Base-by-base conservation (phyloP, 37 sponge, comb jelly and placozoan genomes). In the Tethya wilhelma region DNA sequence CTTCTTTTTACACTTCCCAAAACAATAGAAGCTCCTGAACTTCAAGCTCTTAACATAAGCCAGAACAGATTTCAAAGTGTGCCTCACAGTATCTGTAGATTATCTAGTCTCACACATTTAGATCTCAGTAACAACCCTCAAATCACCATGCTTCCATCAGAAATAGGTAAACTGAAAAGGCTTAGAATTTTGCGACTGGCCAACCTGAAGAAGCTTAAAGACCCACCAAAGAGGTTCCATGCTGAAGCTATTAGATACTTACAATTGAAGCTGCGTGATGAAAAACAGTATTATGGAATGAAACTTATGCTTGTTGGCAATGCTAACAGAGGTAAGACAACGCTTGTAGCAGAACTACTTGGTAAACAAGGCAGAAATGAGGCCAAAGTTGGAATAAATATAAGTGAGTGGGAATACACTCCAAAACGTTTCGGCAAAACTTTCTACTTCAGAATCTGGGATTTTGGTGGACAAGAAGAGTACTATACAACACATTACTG, bases 401-500 rank as follows among this genome's bases (percentile, higher is more conserved):
- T 98, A 23, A 95, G 90, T 56, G 94, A 95, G 64, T 93, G 94
- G 91, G 26, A 44, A 33, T 91, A 66, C 83, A 73, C 33, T 5
- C 93, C 93, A 0, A 59, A 73, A 31, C 57, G 76, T 19, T 80
- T 86, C 0, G 68, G 56, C 38, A 65, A 84, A 44, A 57, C 53
- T 28, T 89, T 93, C 43, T 71, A 72, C 34, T 97, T 97, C 72
- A 91, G 92, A 64, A 94, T 93, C 33, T 97, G 97, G 97, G 97
- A 97, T 66, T 94, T 97, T 80, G 97, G 95, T 44, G 97, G 97
- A 0, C 95, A 94, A 74, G 89, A 93, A 65, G 97, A 93, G 76
- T 97, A 93, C 76, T 97, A 97, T 69, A 95, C 97, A 31, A 94
- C 92, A n/a, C 92, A 94, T 76, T 95, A 97, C 86, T 97, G 97